phyloP scores from a whole-genome alignment of 2,888 invertebrate genomes.

The Syritta pipiens region DNA sequence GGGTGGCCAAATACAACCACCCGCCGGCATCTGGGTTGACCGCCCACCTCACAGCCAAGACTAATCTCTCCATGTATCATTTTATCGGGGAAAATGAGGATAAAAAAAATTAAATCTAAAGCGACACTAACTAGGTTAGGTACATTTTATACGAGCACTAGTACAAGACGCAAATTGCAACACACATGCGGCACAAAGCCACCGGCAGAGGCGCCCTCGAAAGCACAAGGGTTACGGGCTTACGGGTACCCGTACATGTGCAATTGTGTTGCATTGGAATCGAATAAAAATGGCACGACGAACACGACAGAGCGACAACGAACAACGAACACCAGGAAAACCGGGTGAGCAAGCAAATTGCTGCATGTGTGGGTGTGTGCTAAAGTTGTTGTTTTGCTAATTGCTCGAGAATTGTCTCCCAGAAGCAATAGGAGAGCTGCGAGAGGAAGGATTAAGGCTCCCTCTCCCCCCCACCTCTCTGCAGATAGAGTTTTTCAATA shows the following conservation, averaged over 20 bases:
- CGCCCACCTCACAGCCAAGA: no score
- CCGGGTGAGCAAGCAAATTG: constrained; percentile 57
- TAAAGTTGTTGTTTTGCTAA: constrained; percentile 64
- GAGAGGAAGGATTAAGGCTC: constrained; percentile 48
- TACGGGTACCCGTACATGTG: constrained; percentile 55
- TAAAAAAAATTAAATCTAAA: constrained; percentile 21
- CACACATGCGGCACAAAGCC: constrained; percentile 33
- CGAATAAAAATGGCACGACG: constrained; percentile 40
- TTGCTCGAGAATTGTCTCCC: constrained; percentile 56
- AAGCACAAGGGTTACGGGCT: constrained; percentile 47
- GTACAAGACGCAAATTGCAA: constrained; percentile 42
- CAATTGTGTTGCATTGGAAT: constrained; percentile 44
- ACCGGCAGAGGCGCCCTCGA: constrained; percentile 55
- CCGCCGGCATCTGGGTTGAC: no score
- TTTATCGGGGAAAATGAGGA: not conserved
- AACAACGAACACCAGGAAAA: constrained; percentile 30
- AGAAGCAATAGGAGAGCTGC: constrained; percentile 20
- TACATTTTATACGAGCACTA: constrained; percentile 51
- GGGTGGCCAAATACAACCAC: not conserved
- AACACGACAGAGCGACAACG: constrained; percentile 14
- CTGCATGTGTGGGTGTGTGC: constrained; percentile 11
- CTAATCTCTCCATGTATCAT: constrained; percentile 35
- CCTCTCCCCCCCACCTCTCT: not conserved
- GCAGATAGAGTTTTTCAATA: constrained; percentile 26
- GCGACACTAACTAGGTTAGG: constrained; percentile 60